Conservation (phyloP, 2,797 vertebrate genomes). For the Zonotrichia albicollis region DNA sequence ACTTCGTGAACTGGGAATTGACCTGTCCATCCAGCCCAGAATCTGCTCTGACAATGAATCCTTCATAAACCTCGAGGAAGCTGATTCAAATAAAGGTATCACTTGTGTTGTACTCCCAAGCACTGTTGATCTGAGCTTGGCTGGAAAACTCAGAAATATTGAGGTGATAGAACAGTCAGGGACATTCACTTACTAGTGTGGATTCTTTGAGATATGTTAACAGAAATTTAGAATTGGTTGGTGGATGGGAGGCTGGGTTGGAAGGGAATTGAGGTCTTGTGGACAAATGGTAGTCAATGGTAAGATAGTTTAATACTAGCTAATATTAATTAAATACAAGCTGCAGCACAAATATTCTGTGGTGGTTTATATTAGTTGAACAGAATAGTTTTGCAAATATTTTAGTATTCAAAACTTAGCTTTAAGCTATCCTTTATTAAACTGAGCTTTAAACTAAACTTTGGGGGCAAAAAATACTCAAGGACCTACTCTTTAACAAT, state of each 20-base stretch:
- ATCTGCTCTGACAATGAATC: slow-evolving; percentile 82
- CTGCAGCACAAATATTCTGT: not conserved
- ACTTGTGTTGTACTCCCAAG: not conserved
- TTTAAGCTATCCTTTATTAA: not conserved
- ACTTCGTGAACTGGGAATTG: slow-evolving; percentile 88
- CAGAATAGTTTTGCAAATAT: not conserved
- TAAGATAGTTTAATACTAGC: not conserved
- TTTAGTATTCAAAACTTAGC: not conserved
- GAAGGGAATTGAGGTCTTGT: not conserved
- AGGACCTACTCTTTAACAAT: not conserved
- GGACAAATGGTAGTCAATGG: not conserved
- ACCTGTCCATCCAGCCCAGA: slow-evolving; percentile 85
- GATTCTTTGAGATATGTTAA: not conserved
- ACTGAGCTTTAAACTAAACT: not conserved
- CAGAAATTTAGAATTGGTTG: not conserved
- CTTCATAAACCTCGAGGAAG: slow-evolving; percentile 88
- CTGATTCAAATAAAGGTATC: slow-evolving; percentile 83
- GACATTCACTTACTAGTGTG: fast-evolving
- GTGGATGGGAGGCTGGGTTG: not conserved
- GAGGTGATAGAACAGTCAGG: not conserved
- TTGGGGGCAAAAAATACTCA: not conserved
- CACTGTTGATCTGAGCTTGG: not conserved
- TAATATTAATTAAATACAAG: not conserved
- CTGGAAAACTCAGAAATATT: not conserved
- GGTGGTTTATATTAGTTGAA: not conserved